Evolutionary conservation across 23 tunicate species (phyloP).

Genomic region (Oikopleura dioica): DNA sequence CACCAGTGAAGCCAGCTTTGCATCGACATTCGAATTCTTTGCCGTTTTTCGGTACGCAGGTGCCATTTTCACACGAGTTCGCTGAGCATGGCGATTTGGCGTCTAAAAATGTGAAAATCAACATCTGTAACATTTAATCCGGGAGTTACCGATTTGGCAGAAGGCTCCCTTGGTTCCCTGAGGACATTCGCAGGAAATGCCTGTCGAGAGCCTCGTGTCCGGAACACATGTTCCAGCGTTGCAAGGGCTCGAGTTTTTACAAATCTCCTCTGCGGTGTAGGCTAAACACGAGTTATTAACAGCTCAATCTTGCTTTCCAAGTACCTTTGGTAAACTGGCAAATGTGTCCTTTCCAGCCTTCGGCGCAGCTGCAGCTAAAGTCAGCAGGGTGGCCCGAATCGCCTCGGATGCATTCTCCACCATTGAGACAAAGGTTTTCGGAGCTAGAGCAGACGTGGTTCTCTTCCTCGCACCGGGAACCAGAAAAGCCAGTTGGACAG

Average conservation of each 20-base stretch:
- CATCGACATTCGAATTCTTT: neutral
- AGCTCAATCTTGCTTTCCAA: neutral
- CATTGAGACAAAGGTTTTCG: neutral
- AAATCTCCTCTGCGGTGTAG: neutral
- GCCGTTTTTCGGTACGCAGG: neutral
- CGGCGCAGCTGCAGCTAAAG: neutral
- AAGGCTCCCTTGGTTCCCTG: neutral
- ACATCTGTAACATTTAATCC: neutral
- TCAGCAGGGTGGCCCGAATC: neutral
- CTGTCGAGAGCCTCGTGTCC: neutral
- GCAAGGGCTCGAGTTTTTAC: conserved; percentile 3
- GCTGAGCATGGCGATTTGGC: neutral
- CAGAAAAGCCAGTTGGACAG: conserved; percentile 74
- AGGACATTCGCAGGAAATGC: neutral
- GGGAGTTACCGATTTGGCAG: neutral
- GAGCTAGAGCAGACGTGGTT: neutral
- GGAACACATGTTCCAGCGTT: neutral
- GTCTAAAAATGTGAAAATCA: neutral
- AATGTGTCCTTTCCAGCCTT: neutral
- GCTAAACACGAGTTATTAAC: neutral
- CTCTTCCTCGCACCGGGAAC: conserved; percentile 38
- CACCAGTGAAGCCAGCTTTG: neutral
- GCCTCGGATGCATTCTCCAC: neutral
- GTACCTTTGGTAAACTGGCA: neutral
- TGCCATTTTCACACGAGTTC: neutral